phyloP scores from a whole-genome alignment of 2,888 invertebrate species.

The Thera obeliscata region DNA sequence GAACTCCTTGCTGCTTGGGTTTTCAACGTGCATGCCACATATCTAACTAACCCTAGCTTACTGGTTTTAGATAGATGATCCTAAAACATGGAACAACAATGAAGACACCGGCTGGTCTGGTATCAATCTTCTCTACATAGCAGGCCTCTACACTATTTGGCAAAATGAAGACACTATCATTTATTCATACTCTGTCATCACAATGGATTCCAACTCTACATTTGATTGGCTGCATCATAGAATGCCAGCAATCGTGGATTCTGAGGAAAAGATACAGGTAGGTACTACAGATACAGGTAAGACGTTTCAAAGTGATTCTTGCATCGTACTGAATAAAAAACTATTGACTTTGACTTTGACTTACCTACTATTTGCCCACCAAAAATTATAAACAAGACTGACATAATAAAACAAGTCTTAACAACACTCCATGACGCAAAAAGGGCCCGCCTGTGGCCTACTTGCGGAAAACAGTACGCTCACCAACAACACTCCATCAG shows the following conservation, averaged over 20 bases:
- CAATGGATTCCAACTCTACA: conserved; percentile 88
- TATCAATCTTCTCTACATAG: conserved; percentile 88
- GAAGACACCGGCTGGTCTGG: conserved; percentile 85
- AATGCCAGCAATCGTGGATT: conserved; percentile 91
- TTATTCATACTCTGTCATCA: conserved; percentile 90
- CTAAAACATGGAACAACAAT: conserved; percentile 79
- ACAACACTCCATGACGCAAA: too few relatives aligned
- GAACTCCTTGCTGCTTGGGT: too few relatives aligned
- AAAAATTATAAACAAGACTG: too few relatives aligned
- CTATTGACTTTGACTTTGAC: too few relatives aligned
- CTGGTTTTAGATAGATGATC: conserved; percentile 77
- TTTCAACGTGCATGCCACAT: background rate
- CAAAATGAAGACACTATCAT: conserved; percentile 83
- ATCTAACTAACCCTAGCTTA: background rate
- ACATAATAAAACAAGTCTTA: too few relatives aligned
- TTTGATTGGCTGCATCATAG: conserved; percentile 91
- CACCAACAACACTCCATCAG: too few relatives aligned
- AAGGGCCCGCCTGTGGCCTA: too few relatives aligned
- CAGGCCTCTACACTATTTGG: conserved; percentile 90
- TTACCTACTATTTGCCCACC: too few relatives aligned
- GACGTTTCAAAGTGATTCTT: too few relatives aligned
- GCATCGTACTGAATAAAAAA: too few relatives aligned
- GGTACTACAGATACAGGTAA: background rate
- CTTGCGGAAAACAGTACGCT: too few relatives aligned
- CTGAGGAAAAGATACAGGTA: conserved; percentile 86